Base-by-base conservation (phyloP, 2,113 vertebrate species). In the Psilopogon haemacephalus region DNA sequence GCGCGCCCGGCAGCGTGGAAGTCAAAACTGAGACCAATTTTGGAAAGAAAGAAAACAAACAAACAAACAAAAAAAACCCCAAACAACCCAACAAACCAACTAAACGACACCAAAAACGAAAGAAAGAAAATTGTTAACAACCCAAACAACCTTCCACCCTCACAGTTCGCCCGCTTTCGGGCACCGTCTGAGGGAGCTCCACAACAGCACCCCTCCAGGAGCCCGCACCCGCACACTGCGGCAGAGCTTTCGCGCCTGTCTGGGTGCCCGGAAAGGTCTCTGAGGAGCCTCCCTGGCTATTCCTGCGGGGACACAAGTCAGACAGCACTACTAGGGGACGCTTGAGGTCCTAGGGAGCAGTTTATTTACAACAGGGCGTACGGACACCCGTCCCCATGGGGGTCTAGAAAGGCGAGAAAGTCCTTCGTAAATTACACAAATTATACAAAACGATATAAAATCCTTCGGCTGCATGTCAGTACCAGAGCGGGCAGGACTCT, bases 401-500 rank as follows among this genome's bases (percentile, higher is more conserved):
- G 72, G 1, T 71, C 70, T 95, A 74, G 73, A 74, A 80, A 91
- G 69, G 46, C 27, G 33, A 91, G 70, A 48, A 93, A 93, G 84
- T 95, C 90, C 67, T 90, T 85, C 12, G 58, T 70, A 85, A 95
- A 84, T 90, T 82, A 96, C 94, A 96, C n/a, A 63, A 73, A 90
- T 88, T 71, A 75, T 96, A 94, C 85, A 97, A 95, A 96, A 95
- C 6, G 12, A 58, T 95, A 95, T 60, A 95, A 97, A 94, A 97
- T 96, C 94, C 94, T 94, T 86, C 64, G 30, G 54, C 48, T 54
- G 50, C 44, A 1, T 6, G 59, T 74, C 72, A 81, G 87, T 93
- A 50, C 55, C 6, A 17, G 78, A 55, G 62, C 74, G 82, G 50
- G 76, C 65, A 46, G 54, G 70, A 78, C 33, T 73, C 50, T 54